Evolutionary conservation across 2,888 invertebrate species (phyloP).

Genomic region (Callyntrura guangdongensis): DNA sequence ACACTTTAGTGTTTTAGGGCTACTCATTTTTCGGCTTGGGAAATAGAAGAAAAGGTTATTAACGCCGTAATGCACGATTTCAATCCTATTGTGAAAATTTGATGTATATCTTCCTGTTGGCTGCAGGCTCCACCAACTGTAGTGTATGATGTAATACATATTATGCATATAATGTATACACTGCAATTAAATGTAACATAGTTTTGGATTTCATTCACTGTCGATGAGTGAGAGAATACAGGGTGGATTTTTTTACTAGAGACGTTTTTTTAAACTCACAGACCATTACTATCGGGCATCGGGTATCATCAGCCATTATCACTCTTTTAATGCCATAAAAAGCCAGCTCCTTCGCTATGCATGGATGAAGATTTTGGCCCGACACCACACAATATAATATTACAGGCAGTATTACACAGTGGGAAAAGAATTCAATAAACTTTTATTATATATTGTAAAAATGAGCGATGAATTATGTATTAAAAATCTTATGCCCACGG

Average conservation of each 20-base stretch:
- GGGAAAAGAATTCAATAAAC: not conserved
- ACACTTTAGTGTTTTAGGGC: conserved; percentile 75
- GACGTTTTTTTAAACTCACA: not conserved
- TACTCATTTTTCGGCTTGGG: conserved; percentile 77
- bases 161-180: not conserved
- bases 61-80: conserved; percentile 77
- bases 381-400: not conserved
- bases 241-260: not conserved
- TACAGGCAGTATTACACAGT: not conserved
- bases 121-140: not conserved
- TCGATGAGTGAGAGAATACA: conserved; percentile 35
- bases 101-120: not conserved
- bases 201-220: conserved; percentile 61
- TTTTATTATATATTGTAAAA: not conserved
- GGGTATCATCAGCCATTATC: not conserved
- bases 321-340: not conserved
- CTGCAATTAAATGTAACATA: conserved; percentile 21
- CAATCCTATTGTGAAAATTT: conserved; percentile 50
- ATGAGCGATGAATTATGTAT: too few relatives aligned
- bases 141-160: not conserved
- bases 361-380: not conserved
- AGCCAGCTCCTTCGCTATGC: not conserved
- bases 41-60: conserved; percentile 73
- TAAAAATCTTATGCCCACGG: too few relatives aligned
- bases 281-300: not conserved